Base-by-base conservation (phyloP, 2,797 vertebrate genomes). In the Tapirus indicus region DNA sequence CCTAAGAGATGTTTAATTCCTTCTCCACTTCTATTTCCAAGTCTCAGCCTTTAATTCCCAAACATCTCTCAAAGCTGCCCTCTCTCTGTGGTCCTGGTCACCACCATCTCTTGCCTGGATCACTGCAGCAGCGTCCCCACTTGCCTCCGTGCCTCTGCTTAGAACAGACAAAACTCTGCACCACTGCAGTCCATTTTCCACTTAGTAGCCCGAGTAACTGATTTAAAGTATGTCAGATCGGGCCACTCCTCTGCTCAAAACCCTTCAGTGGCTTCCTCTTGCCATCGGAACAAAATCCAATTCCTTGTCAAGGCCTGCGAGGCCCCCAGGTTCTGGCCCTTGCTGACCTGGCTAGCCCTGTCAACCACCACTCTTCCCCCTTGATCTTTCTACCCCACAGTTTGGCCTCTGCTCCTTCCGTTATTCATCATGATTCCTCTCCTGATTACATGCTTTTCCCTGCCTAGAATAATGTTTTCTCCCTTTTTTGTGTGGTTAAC, bases 301-400 rank as follows among this genome's bases (percentile, higher is more conserved):
- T 47, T 77, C 72, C 44, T 77, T n/a, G 32, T 54, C 60, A 52
- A 47, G 35, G 66, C 49, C 14, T 52, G 23, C 21, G 8, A 58
- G 38, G 56, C 11, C 8, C 21, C 13, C 16, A 68, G 25, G 49
- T 52, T 85, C 32, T 35, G 64, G 20, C 18, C 47, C 14, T 79
- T 54, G 21, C 35, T 68, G 71, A 38, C 16, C 38, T 14, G 16
- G 2, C 52, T 29, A 4, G 23, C 71, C 12, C 52, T 49, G 6
- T 41, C 5, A 11, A 16, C 1, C 35, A 1, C 10, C 7, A 6
- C 7, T 6, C 7, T 29, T 71, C 14, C 4, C 11, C 35, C 25
- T 27, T 27, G 44, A 60, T 44, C 21, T 20, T 49, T 38, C 49
- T 47, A 4, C 27, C 17, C 7, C 41, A 29, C 11, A 27, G 77